Percentiles rank a stretch among this genome's conserved stretches.
These are phyloP conservation scores for Tenthredo scrophulariae DNA, from an alignment of 2,888 invertebrate species.

Conservation along the genomic window DNA sequence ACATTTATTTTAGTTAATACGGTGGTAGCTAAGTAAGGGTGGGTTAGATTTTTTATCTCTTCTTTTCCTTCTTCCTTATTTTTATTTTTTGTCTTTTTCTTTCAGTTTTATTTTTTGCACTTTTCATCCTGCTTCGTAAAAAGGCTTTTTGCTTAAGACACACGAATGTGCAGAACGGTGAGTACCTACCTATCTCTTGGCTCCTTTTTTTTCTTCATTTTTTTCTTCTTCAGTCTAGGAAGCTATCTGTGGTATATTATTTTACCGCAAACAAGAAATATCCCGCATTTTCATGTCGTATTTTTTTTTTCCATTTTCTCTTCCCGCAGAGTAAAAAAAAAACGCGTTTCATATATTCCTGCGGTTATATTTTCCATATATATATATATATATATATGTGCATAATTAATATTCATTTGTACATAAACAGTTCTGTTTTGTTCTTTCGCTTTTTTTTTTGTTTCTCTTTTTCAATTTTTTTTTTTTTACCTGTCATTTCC, in stretches of 20 bases:
- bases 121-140: conserved; percentile 9
- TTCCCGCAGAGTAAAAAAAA: background rate
- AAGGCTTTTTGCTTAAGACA: conserved; percentile 7
- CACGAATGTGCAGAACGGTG: background rate
- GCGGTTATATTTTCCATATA: background rate
- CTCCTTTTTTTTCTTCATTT: background rate
- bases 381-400: background rate
- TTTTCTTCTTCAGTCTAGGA: background rate
- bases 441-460: background rate
- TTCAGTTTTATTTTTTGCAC: background rate
- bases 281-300: background rate
- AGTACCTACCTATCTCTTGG: background rate
- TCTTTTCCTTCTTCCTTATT: conserved; percentile 10
- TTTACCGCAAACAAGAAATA: background rate
- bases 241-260: background rate
- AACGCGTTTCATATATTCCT: background rate
- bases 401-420: background rate
- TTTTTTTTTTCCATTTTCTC: background rate
- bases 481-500: background rate
- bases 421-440: background rate
- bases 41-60: conserved; percentile 39
- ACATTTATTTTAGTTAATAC: conserved; percentile 44
- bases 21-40: background rate
- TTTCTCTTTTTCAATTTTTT: background rate
- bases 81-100: background rate